Percentiles rank a stretch among this genome's conserved stretches.
phyloP scores from a whole-genome alignment of 2,797 vertebrate species.

The Crenichthys baileyi region DNA sequence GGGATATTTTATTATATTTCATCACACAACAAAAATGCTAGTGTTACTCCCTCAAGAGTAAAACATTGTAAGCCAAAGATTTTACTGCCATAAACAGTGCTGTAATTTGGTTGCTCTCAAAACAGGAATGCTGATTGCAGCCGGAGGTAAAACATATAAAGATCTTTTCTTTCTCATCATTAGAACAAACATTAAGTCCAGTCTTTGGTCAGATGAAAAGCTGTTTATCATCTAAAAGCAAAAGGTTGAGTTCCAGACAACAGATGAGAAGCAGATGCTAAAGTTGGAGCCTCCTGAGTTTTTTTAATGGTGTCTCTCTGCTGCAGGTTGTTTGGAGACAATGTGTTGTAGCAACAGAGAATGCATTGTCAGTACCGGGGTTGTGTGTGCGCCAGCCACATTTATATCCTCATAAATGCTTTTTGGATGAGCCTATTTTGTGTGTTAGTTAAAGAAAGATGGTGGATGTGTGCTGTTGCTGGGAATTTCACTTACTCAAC shows the following conservation, averaged over 20 bases:
- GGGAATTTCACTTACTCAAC: slow-evolving; percentile 41
- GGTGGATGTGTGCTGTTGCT: not conserved
- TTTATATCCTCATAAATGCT: slow-evolving; percentile 16
- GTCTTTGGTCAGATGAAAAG: slow-evolving; percentile 31
- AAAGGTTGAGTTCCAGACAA: slow-evolving; percentile 46
- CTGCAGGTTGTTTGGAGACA: slow-evolving; percentile 57
- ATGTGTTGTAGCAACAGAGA: slow-evolving; percentile 62
- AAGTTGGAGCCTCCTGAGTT: slow-evolving; percentile 37
- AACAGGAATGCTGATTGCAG: slow-evolving; percentile 40
- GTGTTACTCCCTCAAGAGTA: slow-evolving; percentile 17
- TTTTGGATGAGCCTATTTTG: slow-evolving; percentile 18
- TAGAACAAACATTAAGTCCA: slow-evolving; percentile 26
- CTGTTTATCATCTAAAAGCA: slow-evolving; percentile 52
- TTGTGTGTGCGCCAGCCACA: slow-evolving; percentile 12
- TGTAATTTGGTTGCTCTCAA: slow-evolving; percentile 36
- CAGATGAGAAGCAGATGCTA: slow-evolving; percentile 70
- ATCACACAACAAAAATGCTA: not conserved
- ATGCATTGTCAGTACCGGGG: slow-evolving; percentile 22
- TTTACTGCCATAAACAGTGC: slow-evolving; percentile 39
- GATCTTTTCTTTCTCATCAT: slow-evolving; percentile 27
- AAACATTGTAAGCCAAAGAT: slow-evolving; percentile 21
- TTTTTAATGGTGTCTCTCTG: slow-evolving; percentile 54
- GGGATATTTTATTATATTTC: slow-evolving; percentile 51
- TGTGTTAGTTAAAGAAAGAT: slow-evolving; percentile 24
- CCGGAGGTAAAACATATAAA: slow-evolving; percentile 30